Evolutionary conservation across 2,888 invertebrate species (phyloP), one percentile per base, ranked within the genome.

Genomic region (Halocaridina rubra): DNA sequence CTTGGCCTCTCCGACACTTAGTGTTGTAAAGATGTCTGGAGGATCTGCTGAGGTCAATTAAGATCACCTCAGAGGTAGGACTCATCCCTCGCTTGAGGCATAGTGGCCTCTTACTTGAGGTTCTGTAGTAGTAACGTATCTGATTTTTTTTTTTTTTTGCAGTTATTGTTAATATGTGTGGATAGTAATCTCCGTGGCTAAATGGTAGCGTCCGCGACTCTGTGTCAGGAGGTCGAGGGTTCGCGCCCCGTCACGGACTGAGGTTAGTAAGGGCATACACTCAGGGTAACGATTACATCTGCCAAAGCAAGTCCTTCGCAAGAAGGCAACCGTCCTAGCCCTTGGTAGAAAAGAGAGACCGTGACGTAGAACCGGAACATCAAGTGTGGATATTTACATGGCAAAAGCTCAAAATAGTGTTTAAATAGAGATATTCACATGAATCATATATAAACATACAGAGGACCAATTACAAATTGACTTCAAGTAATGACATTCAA

Each of bases 21-120:
- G 5, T 10, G 4, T 10, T 3, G 16, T 10, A 13, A 13, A 53
- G 53, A 53, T 53, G 53, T 53, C 53, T 53, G 53, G 53, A 53
- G 3, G 53, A 53, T 53, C 53, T 53, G 2, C 53, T 13, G 72
- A 59, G 59, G 22, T 77, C 61, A 61, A 61, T 61, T 77, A 77
- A 77, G 57, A 22, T 24, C 19, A 61, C 30, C 53, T 7, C 27
- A 10, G 13, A 69, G n/a, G 19, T 16, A 13, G 76, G 61, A 30
- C 33, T 77, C 76, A 61, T 32, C 76, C 61, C 76, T 32, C 1
- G 32, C 76, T 61, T 10, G 8, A n/a, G 76, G 76, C n/a, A 1
- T 24, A 30, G 19, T 22, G n/a, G 8, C 10, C 7, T 13, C 59
- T 30, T 24, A 57, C 32, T 61, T 30, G 53, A 59, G 22, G 22